Conservation (phyloP, 2,888 invertebrate genomes). For the Phyllotreta striolata region DNA sequence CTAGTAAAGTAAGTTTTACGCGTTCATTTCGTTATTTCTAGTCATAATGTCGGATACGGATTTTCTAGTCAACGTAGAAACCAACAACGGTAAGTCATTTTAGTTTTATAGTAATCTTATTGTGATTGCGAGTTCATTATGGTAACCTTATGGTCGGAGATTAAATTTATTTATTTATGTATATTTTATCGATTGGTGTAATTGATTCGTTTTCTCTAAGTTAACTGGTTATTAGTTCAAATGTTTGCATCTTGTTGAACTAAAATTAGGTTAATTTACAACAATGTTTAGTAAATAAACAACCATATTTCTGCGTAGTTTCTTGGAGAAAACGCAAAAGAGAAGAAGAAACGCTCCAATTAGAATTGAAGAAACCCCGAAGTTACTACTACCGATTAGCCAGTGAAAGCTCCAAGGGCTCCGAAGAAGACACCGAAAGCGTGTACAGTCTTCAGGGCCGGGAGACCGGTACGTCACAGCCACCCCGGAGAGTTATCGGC, state of each 20-base stretch:
- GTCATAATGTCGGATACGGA: too few species aligned
- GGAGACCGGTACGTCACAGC: slow-evolving; percentile 68
- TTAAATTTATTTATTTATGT: not conserved
- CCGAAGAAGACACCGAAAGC: slow-evolving; percentile 64
- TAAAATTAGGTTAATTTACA: not conserved
- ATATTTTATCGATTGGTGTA: not conserved
- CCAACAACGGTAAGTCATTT: slow-evolving; percentile 43
- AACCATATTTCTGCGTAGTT: slow-evolving; percentile 38
- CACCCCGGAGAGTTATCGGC: slow-evolving; percentile 32
- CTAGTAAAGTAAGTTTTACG: slow-evolving; percentile 29
- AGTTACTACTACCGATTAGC: slow-evolving; percentile 56
- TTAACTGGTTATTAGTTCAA: too few species aligned
- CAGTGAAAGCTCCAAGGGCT: slow-evolving; percentile 59
- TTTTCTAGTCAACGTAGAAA: slow-evolving; percentile 36
- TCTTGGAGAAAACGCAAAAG: slow-evolving; percentile 45
- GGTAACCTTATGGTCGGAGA: not conserved
- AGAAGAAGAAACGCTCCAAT: slow-evolving; percentile 40
- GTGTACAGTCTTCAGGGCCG: slow-evolving; percentile 70
- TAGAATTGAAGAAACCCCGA: slow-evolving; percentile 44
- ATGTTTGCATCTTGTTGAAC: too few species aligned
- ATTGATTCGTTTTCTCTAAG: too few species aligned
- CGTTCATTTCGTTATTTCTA: too few species aligned
- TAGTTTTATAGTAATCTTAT: slow-evolving; percentile 5
- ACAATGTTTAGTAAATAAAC: slow-evolving; percentile 2
- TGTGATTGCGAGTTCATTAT: too few species aligned